Base-by-base conservation (phyloP, 2,113 vertebrate species). In the Clarias batrachus region DNA sequence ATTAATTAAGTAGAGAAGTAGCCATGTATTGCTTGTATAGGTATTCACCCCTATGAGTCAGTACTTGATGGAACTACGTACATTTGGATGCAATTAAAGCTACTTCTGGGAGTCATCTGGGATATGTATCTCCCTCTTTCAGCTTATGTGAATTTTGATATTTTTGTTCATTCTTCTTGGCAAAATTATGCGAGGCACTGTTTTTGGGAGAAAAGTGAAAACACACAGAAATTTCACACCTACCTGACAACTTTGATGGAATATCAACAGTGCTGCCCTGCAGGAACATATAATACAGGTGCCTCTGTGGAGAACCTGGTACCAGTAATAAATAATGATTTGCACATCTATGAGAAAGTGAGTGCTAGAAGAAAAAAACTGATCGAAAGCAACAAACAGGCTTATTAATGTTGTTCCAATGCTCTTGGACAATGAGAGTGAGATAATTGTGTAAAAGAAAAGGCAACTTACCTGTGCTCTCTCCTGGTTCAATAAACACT, bases 261-360 rank as follows among this genome's bases (percentile, higher is more conserved):
- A 86, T 70, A 73, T 85, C 83, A 78, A 80, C 71, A 70, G 12
- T 0, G 9, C n/a, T 87, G 71, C 85, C 85, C 85, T 87, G 21
- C 57, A 86, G 87, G 87, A 76, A 86, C 73, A 74, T 84, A 48
- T 86, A 63, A 85, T 77, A 78, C 80, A 52, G n/a, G 2, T 25
- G 81, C 73, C 66, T 82, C 83, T 81, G 66, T 74, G 48, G 59
- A 57, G 33, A 87, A 76, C 65, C 81, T 14, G 41, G 62, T 13
- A 78, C 52, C 66, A 21, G 73, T 48, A 74, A 85, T 83, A 81
- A 85, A 88, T 86, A 83, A 83, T 87, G 83, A 81, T 82, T 83
- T 41, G 21, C 27, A 59, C 27, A 77, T 83, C 68, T 25, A 62
- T 14, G 78, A 65, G 14, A n/a, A 30, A 33, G 60, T 41, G 17